Conservation (phyloP, 2,888 invertebrate species). For the Lochmaea capreae region DNA sequence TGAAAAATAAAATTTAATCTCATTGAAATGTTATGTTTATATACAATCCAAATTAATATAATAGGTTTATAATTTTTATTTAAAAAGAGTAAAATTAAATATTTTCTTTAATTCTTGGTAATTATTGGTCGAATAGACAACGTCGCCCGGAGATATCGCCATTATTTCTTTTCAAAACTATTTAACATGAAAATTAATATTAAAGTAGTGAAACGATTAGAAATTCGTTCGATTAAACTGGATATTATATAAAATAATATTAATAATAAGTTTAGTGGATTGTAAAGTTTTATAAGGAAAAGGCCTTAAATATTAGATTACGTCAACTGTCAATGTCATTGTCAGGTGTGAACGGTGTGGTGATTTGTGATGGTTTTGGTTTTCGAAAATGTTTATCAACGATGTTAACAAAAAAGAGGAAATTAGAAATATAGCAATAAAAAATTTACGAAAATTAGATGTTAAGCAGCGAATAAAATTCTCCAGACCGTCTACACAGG, state of each 20-base stretch:
- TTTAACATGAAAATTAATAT: too few relatives aligned
- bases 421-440: slow-evolving; percentile 70
- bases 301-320: not conserved
- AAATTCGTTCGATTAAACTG: not conserved
- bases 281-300: not conserved
- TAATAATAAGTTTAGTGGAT: not conserved
- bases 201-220: not conserved
- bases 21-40: not conserved
- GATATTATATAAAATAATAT: not conserved
- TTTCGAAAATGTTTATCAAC: slow-evolving; percentile 68
- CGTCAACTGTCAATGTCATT: slow-evolving; percentile 14
- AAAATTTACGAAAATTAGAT: slow-evolving; percentile 76
- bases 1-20: not conserved
- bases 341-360: not conserved
- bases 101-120: not conserved
- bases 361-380: slow-evolving; percentile 4
- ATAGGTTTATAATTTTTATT: not conserved
- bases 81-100: not conserved
- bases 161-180: not conserved
- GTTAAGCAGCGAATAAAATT: slow-evolving; percentile 80
- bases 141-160: not conserved
- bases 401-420: slow-evolving; percentile 70
- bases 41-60: not conserved
- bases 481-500: slow-evolving; percentile 68
- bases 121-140: not conserved